Conservation (phyloP, 2,888 invertebrate species). For the Lasius platythorax region DNA sequence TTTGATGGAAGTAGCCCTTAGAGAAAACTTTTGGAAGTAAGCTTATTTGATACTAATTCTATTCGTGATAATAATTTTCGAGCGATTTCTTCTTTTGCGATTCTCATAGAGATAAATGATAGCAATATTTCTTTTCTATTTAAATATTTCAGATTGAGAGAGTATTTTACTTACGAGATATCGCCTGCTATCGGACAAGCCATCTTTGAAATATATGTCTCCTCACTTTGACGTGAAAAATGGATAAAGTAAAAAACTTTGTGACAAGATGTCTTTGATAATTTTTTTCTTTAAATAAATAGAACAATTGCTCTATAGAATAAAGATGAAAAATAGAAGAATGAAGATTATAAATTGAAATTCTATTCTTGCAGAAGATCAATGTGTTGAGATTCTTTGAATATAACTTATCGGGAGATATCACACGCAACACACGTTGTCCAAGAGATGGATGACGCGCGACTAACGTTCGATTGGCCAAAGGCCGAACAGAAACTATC, state of each 20-base stretch:
- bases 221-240: not conserved
- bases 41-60: not conserved
- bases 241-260: not conserved
- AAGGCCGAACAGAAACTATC: conserved; percentile 53
- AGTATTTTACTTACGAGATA: conserved; percentile 63
- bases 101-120: not conserved
- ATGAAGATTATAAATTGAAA: not conserved
- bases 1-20: not conserved
- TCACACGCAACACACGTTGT: conserved; percentile 59
- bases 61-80: not conserved
- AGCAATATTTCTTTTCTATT: not conserved
- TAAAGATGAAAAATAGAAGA: not conserved
- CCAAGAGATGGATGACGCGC: conserved; percentile 62
- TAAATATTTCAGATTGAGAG: not conserved
- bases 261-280: not conserved
- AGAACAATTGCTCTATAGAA: not conserved
- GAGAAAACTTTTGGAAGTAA: not conserved
- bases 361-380: not conserved
- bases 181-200: conserved; percentile 66
- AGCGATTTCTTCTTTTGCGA: not conserved
- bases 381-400: not conserved
- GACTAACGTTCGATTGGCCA: conserved; percentile 70
- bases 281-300: not conserved
- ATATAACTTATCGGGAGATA: not conserved
- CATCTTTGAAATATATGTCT: conserved; percentile 49